Evolutionary conservation across 2,888 invertebrate genomes (phyloP).

Genomic region (Himalopsyche kuldschensis): DNA sequence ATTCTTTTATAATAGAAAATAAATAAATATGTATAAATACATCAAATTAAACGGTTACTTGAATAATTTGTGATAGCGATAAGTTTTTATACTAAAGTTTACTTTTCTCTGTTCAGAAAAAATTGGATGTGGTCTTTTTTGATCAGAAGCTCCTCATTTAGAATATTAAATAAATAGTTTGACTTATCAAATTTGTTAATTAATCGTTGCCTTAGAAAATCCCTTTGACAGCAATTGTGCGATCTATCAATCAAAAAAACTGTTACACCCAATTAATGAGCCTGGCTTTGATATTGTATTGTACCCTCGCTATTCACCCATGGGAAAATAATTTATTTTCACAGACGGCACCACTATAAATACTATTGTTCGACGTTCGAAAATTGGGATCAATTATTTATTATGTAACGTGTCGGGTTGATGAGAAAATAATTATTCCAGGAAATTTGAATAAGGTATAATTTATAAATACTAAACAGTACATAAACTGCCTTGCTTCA

Average conservation of each 20-base stretch:
- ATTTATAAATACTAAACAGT: neutral
- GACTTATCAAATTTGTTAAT: too few relatives aligned
- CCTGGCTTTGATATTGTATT: neutral
- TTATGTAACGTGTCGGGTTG: neutral
- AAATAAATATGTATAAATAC: too few relatives aligned
- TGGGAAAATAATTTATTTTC: neutral
- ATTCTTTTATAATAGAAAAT: too few relatives aligned
- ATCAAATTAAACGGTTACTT: too few relatives aligned
- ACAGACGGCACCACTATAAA: neutral
- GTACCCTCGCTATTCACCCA: neutral
- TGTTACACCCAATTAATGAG: neutral
- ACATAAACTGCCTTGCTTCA: too few relatives aligned
- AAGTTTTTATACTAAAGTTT: too few relatives aligned
- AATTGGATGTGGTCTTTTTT: too few relatives aligned
- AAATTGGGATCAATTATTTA: neutral
- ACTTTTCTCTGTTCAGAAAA: too few relatives aligned
- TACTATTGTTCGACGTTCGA: neutral
- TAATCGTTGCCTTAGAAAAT: too few relatives aligned
- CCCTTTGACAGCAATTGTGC: neutral
- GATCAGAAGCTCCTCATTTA: too few relatives aligned
- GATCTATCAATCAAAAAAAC: neutral
- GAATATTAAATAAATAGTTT: too few relatives aligned
- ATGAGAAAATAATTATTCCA: neutral
- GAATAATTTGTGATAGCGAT: too few relatives aligned
- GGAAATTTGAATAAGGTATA: neutral